Evolutionary conservation across 2,113 vertebrate genomes (phyloP), one percentile per base, ranked within the genome.

Genomic region (Nothocercus julius): DNA sequence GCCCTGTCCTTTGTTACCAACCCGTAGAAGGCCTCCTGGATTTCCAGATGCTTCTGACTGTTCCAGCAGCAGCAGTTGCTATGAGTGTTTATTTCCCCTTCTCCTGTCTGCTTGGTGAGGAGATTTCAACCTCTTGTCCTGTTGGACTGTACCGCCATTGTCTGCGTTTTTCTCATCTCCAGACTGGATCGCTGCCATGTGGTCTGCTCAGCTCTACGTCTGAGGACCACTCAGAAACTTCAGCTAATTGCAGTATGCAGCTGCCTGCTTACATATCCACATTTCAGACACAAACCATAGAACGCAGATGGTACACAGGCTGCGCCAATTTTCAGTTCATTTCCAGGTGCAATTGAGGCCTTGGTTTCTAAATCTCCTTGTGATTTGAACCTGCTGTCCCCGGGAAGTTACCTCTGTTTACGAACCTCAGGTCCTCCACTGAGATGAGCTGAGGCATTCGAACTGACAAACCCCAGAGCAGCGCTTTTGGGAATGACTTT

Each of bases 221-320:
- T 96, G 96, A 97, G 96, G 95, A 96, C 93, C 96, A 96, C 94
- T 95, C 95, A 95, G 95, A 96, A 97, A 96, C 95, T 96, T 96
- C 95, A 96, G 95, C 90, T 96, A 96, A 97, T 96, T 96, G 95
- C 95, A 95, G 95, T 9, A 69, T 96, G 94, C 94, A 97, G 94
- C 96, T 96, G 96, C 93, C 95, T 97, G 95, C 96, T 97, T 94
- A 76, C 94, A 96, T 66, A 97, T 89, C 96, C 95, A 93, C 95
- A 92, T 96, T 96, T 96, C 94, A 96, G 85, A 96, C 83, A 92
- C 93, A 95, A 96, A 96, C 95, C 96, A 89, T 93, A 89, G 95
- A 96, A 81, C 68, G 84, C 94, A 97, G 96, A 97, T 96, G 96
- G 95, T 72, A 73, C 95, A 94, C 90, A 82, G 94, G 75, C 95